Evolutionary conservation across 2,888 invertebrate species (phyloP).

Genomic region (Dilophus febrilis): DNA sequence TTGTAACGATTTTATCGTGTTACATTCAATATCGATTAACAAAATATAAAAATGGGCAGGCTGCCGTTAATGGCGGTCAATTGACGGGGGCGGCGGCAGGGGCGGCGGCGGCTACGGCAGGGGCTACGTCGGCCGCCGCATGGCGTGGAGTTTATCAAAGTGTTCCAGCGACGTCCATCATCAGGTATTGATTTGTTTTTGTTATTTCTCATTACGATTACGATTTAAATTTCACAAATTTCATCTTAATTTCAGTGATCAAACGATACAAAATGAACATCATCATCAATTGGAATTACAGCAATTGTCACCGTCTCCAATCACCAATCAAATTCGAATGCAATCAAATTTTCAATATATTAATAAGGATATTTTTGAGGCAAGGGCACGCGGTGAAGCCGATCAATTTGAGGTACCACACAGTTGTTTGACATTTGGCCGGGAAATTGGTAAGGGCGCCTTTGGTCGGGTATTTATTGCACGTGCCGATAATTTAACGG

Average conservation of each 20-base stretch:
- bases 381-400: slow-evolving; percentile 19
- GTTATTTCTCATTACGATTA: no score
- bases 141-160: slow-evolving; percentile 15
- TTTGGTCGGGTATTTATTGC: slow-evolving; percentile 59
- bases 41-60: no score
- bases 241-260: not conserved
- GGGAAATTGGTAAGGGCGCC: slow-evolving; percentile 51
- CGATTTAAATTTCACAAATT: no score
- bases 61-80: no score
- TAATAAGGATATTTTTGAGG: slow-evolving; percentile 18
- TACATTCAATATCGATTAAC: no score
- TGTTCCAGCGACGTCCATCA: slow-evolving; percentile 15
- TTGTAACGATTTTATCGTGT: no score
- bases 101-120: no score
- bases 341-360: not conserved
- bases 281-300: no score
- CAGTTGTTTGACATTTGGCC: slow-evolving; percentile 23
- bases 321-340: not conserved
- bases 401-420: slow-evolving; percentile 25
- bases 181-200: not conserved
- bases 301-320: no score
- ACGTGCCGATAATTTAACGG: slow-evolving; percentile 34
- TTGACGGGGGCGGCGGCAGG: no score
- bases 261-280: no score
- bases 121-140: no score